Conservation (phyloP, 2,113 vertebrate genomes). For the Mohoua ochrocephala region DNA sequence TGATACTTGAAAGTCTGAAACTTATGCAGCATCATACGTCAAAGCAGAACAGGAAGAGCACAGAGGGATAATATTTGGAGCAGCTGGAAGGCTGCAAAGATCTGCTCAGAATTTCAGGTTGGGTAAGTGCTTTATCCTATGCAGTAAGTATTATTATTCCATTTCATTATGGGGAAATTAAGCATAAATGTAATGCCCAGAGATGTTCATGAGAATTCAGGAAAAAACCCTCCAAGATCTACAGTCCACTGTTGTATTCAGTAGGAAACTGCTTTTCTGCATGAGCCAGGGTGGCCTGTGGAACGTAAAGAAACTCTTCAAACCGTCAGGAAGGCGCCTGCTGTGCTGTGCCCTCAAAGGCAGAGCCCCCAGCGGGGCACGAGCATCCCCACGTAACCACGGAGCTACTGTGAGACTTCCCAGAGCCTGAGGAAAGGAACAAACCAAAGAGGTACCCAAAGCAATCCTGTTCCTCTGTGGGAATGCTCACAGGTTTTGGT, state of each 20-base stretch:
- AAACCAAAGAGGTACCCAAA: background rate
- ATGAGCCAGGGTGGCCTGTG: background rate
- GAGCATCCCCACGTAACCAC: rapidly evolving
- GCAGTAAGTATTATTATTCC: background rate
- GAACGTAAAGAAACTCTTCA: background rate
- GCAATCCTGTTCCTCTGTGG: background rate
- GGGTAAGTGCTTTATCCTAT: background rate
- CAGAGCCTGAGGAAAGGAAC: background rate
- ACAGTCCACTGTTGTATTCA: background rate
- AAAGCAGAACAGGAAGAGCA: background rate
- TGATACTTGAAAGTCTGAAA: background rate
- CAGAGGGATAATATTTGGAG: background rate
- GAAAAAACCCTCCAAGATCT: background rate
- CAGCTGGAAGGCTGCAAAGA: background rate
- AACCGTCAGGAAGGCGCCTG: background rate
- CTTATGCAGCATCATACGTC: background rate
- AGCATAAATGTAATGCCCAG: background rate
- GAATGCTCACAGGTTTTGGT: background rate
- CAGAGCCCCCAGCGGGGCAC: background rate
- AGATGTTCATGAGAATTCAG: background rate
- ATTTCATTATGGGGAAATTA: background rate
- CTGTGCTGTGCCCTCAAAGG: background rate
- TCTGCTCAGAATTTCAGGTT: background rate
- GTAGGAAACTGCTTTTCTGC: background rate
- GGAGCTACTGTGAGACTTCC: background rate